A percentile compares a stretch with the other conserved stretches of the same genome.
Conservation (phyloP, 2,113 vertebrate species). For the Phalacrocorax pelagicus region DNA sequence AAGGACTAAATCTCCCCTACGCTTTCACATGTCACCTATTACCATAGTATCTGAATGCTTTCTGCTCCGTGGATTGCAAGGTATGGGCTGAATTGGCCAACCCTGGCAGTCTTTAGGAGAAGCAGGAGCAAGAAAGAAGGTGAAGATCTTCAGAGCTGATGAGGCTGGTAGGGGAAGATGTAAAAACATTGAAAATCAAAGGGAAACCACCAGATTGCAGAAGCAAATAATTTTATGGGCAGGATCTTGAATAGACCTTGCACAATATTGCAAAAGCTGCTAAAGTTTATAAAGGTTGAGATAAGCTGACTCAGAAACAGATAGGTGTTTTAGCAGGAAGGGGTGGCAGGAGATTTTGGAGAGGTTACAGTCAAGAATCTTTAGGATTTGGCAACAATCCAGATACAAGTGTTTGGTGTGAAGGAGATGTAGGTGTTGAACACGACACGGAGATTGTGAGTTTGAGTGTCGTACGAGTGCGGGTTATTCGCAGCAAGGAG, state of each 20-base stretch:
- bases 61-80: not conserved
- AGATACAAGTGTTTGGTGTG: not conserved
- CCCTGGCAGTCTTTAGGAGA: not conserved
- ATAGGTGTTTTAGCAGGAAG: not conserved
- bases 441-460: accelerated
- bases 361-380: not conserved
- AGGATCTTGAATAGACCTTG: not conserved
- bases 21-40: not conserved
- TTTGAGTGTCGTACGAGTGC: not conserved
- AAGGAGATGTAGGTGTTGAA: not conserved
- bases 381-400: not conserved
- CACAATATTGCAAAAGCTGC: not conserved
- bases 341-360: not conserved
- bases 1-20: not conserved
- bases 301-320: not conserved
- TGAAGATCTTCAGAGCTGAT: not conserved
- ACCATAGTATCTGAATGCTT: not conserved
- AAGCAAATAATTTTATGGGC: not conserved
- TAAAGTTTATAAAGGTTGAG: not conserved
- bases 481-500: not conserved
- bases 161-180: not conserved
- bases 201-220: not conserved
- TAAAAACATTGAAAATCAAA: not conserved
- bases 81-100: not conserved
- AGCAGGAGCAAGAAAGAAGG: not conserved